Evolutionary conservation across 2,113 vertebrate species (phyloP).

Genomic region (Polyodon spathula): DNA sequence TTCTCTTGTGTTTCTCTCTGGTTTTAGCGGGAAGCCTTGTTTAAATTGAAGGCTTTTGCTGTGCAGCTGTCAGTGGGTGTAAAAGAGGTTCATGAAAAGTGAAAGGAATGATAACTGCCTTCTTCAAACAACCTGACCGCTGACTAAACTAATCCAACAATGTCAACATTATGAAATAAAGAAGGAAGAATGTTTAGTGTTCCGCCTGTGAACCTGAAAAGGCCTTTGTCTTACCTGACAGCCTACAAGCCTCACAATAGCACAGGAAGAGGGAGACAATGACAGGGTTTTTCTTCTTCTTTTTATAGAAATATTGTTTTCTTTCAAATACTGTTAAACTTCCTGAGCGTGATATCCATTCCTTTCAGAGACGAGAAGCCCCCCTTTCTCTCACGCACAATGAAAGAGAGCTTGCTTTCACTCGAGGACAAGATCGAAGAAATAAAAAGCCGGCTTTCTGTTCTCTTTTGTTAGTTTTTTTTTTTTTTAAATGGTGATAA

Average conservation of each 20-base stretch:
- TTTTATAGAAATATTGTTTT: conserved; percentile 28
- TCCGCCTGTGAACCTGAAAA: conserved; percentile 24
- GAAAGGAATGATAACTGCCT: background rate
- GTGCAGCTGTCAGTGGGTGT: too few relatives aligned
- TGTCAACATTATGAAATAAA: conserved; percentile 14
- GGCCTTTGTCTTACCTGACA: conserved; percentile 20
- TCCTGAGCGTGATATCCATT: conserved; percentile 56
- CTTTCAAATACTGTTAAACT: conserved; percentile 44
- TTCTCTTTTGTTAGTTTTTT: background rate
- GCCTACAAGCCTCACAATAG: conserved; percentile 39
- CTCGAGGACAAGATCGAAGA: conserved; percentile 41
- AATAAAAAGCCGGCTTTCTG: conserved; percentile 31
- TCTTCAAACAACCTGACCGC: background rate
- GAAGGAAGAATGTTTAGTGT: conserved; percentile 25
- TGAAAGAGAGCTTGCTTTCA: conserved; percentile 49
- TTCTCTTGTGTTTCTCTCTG: too few relatives aligned
- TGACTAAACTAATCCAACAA: background rate
- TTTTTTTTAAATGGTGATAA: background rate
- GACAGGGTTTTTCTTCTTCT: conserved; percentile 12
- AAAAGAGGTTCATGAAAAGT: too few relatives aligned
- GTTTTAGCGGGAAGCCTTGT: too few relatives aligned
- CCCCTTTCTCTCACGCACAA: conserved; percentile 54
- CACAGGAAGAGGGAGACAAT: conserved; percentile 61
- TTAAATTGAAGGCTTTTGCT: too few relatives aligned
- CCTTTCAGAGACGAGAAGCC: conserved; percentile 50